Percentiles rank a stretch among this genome's conserved stretches.
phyloP scores from a whole-genome alignment of 2,888 invertebrate species.

The Oasisia sp. region DNA sequence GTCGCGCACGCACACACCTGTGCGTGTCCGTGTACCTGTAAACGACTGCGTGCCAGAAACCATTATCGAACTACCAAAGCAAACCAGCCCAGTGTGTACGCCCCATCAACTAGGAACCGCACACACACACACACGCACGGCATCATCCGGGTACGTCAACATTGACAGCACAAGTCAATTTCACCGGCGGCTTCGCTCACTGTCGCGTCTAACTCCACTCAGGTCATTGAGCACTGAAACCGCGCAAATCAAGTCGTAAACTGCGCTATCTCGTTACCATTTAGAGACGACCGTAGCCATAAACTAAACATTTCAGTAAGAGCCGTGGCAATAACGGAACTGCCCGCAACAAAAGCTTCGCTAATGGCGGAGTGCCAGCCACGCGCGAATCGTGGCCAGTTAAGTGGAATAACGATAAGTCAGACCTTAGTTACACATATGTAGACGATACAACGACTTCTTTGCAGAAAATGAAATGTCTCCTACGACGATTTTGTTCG shows the following conservation, averaged over 20 bases:
- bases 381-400: background rate
- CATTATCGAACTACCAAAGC: background rate
- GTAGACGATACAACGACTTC: background rate
- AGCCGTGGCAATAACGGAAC: background rate
- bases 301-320: conserved; percentile 5
- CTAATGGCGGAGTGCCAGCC: background rate
- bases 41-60: background rate
- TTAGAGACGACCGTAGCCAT: background rate
- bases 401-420: background rate
- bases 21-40: background rate
- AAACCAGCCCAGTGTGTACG: background rate
- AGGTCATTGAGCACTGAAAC: background rate
- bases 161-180: background rate
- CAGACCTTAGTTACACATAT: background rate
- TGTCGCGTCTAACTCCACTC: background rate
- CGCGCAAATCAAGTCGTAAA: background rate
- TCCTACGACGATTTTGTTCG: background rate
- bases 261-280: background rate
- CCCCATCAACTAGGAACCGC: background rate
- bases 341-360: background rate
- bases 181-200: background rate
- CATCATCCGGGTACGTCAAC: background rate
- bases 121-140: background rate
- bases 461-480: background rate
- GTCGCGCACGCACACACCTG: background rate